These are phyloP conservation scores for Hafferia zeledoni DNA, from an alignment of 2,797 vertebrate genomes.

Conservation along the genomic window DNA sequence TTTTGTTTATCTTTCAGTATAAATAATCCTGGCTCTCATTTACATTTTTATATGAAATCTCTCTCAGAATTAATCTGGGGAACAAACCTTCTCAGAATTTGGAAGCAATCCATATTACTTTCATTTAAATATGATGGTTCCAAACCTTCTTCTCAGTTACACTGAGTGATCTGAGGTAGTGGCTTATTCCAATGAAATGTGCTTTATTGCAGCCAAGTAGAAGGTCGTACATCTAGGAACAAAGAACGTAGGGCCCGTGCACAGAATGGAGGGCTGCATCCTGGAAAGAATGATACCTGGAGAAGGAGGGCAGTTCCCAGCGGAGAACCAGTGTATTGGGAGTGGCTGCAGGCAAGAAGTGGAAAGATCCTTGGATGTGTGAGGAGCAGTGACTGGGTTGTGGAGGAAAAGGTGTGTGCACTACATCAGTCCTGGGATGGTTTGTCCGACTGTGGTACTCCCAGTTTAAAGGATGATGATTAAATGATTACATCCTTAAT, in stretches of 20 bases:
- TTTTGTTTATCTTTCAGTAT: conserved; percentile 30
- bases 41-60: conserved; percentile 42
- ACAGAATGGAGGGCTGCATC: background rate
- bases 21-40: conserved; percentile 46
- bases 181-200: background rate
- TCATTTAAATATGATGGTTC: conserved; percentile 2
- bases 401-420: background rate
- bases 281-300: background rate
- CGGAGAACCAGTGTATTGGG: background rate
- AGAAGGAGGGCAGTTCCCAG: background rate
- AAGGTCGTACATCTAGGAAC: background rate
- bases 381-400: background rate
- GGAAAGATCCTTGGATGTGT: background rate
- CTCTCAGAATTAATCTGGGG: conserved; percentile 15
- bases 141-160: background rate
- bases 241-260: background rate
- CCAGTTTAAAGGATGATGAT: background rate
- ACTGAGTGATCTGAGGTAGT: background rate
- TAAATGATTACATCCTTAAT: background rate
- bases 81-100: conserved; percentile 22
- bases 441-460: background rate
- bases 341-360: background rate
- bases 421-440: background rate
- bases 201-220: background rate
- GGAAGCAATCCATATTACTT: conserved; percentile 35